A percentile compares a stretch with the other conserved stretches of the same genome.
These are phyloP conservation scores for Sarcophaga variegata DNA, from an alignment of 2,888 invertebrate species.

Conservation along the genomic window DNA sequence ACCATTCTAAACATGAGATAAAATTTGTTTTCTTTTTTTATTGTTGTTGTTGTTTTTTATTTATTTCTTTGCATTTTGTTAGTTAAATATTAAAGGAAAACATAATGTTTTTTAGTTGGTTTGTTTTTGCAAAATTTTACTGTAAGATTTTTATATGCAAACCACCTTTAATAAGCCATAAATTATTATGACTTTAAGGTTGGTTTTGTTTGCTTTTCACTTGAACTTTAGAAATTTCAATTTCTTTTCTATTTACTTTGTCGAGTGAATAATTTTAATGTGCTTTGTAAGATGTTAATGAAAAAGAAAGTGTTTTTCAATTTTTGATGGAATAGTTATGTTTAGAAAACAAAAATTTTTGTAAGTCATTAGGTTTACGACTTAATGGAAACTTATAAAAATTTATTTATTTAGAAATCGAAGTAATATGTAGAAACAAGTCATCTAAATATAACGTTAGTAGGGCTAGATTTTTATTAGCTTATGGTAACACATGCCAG, in stretches of 20 bases:
- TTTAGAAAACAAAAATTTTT: too few species aligned
- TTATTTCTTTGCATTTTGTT: constrained; percentile 19
- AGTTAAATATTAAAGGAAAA: constrained; percentile 30
- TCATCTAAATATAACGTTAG: too few species aligned
- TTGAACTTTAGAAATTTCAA: constrained; percentile 69
- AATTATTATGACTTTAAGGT: constrained; percentile 57
- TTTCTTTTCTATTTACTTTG: constrained; percentile 52
- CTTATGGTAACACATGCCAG: too few species aligned
- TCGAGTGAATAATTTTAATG: constrained; percentile 17
- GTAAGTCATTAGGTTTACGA: too few species aligned
- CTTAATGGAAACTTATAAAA: too few species aligned
- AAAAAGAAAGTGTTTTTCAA: too few species aligned
- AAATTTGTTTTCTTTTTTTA: constrained; percentile 37
- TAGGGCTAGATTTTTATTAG: too few species aligned
- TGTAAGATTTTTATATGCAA: constrained; percentile 56
- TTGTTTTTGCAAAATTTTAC: constrained; percentile 16
- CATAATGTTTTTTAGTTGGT: neutral
- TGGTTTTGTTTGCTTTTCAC: constrained; percentile 54
- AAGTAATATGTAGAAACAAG: too few species aligned
- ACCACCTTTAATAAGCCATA: constrained; percentile 61
- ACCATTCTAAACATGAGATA: constrained; percentile 68
- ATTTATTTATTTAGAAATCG: too few species aligned
- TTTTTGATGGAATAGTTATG: too few species aligned
- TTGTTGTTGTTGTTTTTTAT: constrained; percentile 2
- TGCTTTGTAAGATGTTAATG: too few species aligned